Evolutionary conservation across 2,797 vertebrate genomes (phyloP).

Genomic region (Oreonectes daqikongensis): DNA sequence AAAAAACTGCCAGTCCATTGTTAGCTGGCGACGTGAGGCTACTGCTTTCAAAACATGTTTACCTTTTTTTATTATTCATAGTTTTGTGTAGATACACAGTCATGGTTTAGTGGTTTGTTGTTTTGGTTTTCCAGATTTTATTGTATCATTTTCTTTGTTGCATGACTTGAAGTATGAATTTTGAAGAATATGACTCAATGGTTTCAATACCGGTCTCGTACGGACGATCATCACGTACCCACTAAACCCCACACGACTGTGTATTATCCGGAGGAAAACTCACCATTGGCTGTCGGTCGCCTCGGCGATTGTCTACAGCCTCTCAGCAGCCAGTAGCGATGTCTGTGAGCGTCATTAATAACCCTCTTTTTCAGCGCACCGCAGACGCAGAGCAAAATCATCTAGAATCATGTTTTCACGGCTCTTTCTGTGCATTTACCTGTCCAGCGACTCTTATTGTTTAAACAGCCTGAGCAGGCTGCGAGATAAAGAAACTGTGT

Average conservation of each 20-base stretch:
- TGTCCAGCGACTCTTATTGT: conserved; percentile 70
- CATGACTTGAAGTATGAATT: conserved; percentile 24
- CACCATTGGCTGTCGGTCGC: conserved; percentile 51
- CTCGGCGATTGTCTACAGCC: conserved; percentile 58
- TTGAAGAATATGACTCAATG: not conserved
- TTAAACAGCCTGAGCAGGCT: conserved; percentile 73
- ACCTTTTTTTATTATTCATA: conserved; percentile 66
- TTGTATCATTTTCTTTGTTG: conserved; percentile 17
- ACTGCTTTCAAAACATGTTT: conserved; percentile 52
- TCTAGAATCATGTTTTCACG: conserved; percentile 65
- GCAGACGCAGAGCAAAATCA: conserved; percentile 64
- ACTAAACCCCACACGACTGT: conserved; percentile 18
- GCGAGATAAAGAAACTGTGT: conserved; percentile 73
- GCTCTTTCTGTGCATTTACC: conserved; percentile 66
- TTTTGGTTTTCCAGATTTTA: not conserved
- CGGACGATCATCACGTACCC: not conserved
- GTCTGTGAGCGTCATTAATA: conserved; percentile 71
- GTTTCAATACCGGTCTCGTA: conserved; percentile 1
- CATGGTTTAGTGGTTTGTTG: not conserved
- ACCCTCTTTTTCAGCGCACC: conserved; percentile 65
- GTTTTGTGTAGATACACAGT: conserved; percentile 39
- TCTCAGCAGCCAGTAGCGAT: conserved; percentile 61
- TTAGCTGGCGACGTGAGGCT: conserved; percentile 62
- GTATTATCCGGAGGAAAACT: conserved; percentile 23
- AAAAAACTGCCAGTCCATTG: conserved; percentile 46